Base-by-base conservation (phyloP, 2,888 invertebrate species). In the Choristoneura rosaceana region DNA sequence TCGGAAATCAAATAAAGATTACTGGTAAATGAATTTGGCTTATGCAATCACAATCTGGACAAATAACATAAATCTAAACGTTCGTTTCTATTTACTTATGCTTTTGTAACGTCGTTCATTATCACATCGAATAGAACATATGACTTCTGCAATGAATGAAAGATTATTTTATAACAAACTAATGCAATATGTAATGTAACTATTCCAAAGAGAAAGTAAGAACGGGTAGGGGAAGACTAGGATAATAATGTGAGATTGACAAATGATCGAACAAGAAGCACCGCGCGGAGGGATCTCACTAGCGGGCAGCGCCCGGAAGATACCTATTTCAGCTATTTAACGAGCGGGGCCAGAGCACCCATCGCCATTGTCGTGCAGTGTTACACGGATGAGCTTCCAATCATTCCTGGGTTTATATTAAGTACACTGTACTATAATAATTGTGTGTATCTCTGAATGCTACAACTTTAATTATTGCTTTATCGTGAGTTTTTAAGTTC, bases 311-410 rank as follows among this genome's bases (percentile, higher is more conserved):
- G 77, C 71, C 83, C 88, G 90, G 90, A 89, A 84, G 85, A 82
- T 82, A 83, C 80, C 85, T 82, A 87, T 89, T 89, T 81, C 83
- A 82, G 80, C 84, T 82, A 86, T 87, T 88, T 87, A 70, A 87
- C 83, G 82, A 86, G 76, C 81, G 81, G 79, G 74, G 79, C 77
- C 77, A 84, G 81, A 82, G 82, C 82, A 80, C 77, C 81, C 81
- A 80, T 82, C 79, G 79, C 84, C 81, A 85, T 87, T 87, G 85
- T 87, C 79, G 79, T 78, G 78, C 78, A 79, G 79, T 82, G 79
- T 80, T 17, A 52, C 79, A 74, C 76, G 77, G 80, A 77, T 52
- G 80, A 78, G 80, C 80, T 82, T 78, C 80, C 81, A 81, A 75
- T 74, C 50, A 50, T 50, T 50, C 52, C 9, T 9, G 52, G 47